phyloP scores from a whole-genome alignment of 2,888 invertebrate species.

The Tiliacea citrago region DNA sequence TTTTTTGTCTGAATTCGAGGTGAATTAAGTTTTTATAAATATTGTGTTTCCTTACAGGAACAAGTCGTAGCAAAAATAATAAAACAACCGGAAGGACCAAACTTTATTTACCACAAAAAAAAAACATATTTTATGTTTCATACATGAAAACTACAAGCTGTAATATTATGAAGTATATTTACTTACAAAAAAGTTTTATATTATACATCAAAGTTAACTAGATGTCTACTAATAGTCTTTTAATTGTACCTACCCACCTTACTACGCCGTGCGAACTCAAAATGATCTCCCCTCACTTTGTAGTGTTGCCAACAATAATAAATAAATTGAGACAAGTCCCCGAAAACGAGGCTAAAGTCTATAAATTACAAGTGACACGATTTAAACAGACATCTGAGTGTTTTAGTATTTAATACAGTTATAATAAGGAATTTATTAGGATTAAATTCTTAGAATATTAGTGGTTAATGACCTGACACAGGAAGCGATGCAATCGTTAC shows the following conservation, averaged over 20 bases:
- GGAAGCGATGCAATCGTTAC: conserved; percentile 57
- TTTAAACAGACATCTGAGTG: conserved; percentile 29
- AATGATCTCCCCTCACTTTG: conserved; percentile 37
- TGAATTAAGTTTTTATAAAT: not conserved
- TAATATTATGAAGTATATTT: conserved; percentile 23
- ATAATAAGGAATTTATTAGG: conserved; percentile 43
- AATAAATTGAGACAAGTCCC: conserved; percentile 53
- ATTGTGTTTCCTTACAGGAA: conserved; percentile 12
- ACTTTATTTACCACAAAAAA: conserved; percentile 59
- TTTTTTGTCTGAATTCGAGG: not conserved
- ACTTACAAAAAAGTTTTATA: conserved; percentile 35
- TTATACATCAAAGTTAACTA: conserved; percentile 62
- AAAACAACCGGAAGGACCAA: conserved; percentile 57
- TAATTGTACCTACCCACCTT: conserved; percentile 53
- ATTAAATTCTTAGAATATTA: conserved; percentile 52
- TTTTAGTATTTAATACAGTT: conserved; percentile 37
- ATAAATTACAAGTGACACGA: conserved; percentile 38
- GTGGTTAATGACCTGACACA: conserved; percentile 58
- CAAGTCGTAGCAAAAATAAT: conserved; percentile 32
- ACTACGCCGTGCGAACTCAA: conserved; percentile 50
- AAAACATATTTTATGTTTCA: conserved; percentile 10
- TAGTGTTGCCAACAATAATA: conserved; percentile 57
- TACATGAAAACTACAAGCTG: conserved; percentile 36
- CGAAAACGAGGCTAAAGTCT: conserved; percentile 25
- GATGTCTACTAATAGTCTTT: conserved; percentile 52